Percentiles rank a stretch among this genome's conserved stretches.
These are phyloP conservation scores for Neodiprion pinetum DNA, from an alignment of 1,140 invertebrate species.

Conservation along the genomic window DNA sequence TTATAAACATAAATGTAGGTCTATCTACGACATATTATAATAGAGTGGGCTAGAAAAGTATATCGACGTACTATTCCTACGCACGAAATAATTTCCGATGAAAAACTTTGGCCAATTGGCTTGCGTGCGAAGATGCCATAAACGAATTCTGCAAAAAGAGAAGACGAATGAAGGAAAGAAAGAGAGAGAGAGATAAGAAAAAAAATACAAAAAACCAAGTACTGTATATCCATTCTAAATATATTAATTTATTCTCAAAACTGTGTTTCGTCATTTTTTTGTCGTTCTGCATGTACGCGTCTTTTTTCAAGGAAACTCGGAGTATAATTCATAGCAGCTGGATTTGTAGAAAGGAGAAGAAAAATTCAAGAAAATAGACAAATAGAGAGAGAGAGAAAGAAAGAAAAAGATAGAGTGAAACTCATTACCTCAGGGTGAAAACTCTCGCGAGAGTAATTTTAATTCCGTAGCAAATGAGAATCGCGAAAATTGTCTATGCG, in stretches of 20 bases:
- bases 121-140: not conserved
- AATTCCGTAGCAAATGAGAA: too few species aligned
- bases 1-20: not conserved
- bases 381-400: not conserved
- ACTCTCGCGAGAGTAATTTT: too few species aligned
- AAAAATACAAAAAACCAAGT: constrained; percentile 42
- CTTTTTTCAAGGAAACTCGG: constrained; percentile 15
- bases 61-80: not conserved
- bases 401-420: not conserved
- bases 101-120: not conserved
- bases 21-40: not conserved
- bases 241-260: constrained; percentile 65
- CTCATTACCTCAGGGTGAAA: too few species aligned
- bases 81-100: not conserved
- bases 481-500: too few species aligned
- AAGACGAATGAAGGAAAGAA: constrained; percentile 21
- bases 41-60: constrained; percentile 5
- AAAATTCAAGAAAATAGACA: constrained; percentile 9
- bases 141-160: not conserved
- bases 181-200: constrained; percentile 15
- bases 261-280: not conserved
- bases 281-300: not conserved
- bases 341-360: constrained; percentile 16
- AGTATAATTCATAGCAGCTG: constrained; percentile 21
- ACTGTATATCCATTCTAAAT: constrained; percentile 62